These are phyloP conservation scores for Morpho achilles DNA, from an alignment of 2,888 invertebrate species.

Conservation along the genomic window DNA sequence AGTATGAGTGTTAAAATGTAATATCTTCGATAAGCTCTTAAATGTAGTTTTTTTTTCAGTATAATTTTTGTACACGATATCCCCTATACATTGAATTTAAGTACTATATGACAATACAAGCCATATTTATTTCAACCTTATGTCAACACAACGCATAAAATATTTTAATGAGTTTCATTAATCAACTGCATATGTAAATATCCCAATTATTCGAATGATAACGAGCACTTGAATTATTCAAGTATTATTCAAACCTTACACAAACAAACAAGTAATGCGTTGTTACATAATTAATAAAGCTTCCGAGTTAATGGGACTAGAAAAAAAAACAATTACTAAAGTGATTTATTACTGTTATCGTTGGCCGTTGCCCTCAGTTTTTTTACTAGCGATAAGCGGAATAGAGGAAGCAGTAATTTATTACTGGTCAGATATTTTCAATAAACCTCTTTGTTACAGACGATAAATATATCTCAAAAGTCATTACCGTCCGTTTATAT, in stretches of 20 bases:
- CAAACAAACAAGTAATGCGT: slow-evolving; percentile 13
- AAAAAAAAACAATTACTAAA: slow-evolving; percentile 36
- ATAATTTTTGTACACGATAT: too few relatives aligned
- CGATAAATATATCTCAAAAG: slow-evolving; percentile 29
- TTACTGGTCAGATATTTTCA: slow-evolving; percentile 43
- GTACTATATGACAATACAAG: too few relatives aligned
- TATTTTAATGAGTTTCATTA: background rate
- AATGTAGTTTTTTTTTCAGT: too few relatives aligned
- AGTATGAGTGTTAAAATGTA: too few relatives aligned
- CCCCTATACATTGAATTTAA: too few relatives aligned
- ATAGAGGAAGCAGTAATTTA: slow-evolving; percentile 50
- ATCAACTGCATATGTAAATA: background rate
- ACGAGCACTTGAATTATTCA: background rate
- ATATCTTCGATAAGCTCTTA: too few relatives aligned
- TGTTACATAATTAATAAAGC: slow-evolving; percentile 26
- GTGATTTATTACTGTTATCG: slow-evolving; percentile 61
- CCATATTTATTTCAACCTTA: too few relatives aligned
- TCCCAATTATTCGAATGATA: slow-evolving; percentile 11
- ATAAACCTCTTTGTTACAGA: slow-evolving; percentile 37
- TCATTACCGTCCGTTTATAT: slow-evolving; percentile 28
- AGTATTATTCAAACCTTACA: slow-evolving; percentile 12
- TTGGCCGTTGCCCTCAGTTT: slow-evolving; percentile 43
- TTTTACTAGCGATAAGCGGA: slow-evolving; percentile 61
- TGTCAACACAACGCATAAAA: background rate
- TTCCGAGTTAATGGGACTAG: slow-evolving; percentile 22